Base-by-base conservation (phyloP, 2,888 invertebrate species). In the Lasioglossum oenotherae region DNA sequence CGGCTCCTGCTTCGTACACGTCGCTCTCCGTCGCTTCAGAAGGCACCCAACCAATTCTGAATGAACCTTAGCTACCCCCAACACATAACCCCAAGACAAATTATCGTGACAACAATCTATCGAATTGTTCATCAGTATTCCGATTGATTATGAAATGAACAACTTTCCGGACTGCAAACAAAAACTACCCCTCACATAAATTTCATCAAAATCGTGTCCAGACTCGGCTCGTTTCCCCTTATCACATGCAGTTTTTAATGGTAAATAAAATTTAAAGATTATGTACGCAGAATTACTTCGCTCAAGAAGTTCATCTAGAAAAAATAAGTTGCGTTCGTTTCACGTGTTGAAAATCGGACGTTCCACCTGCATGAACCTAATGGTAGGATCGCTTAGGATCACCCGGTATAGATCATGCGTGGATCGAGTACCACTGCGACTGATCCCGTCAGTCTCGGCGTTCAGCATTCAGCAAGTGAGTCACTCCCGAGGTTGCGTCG, bases 401-500 rank as follows among this genome's bases (percentile, higher is more conserved):
- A 38, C 69, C 23, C n/a, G 31, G 64, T 64, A 77, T 12, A 41
- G 67, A 82, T 16, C 16, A n/a, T 19, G 69, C 69, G 38, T 60
- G 82, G 67, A 67, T 81, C 84, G 91, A 90, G 91, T 75, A 83
- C 76, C 91, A 91, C 88, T 89, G 91, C 74, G 27, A 77, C 78
- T 80, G 87, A 88, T 88, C 81, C 87, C 75, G 84, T 84, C 85
- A 84, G 84, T 82, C 82, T 88, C 79, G 82, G 81, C 78, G 80
- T 90, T 85, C 84, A 84, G 74, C 82, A 86, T 86, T 90, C 88
- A 82, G 81, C 91, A 86, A 88, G 87, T 91, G 91, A 91, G 87
- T 91, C 91, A 91, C 85, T 86, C 82, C 71, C 81, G 88, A 89
- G 86, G 85, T 88, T 83, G 77, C 81, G 82, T 88, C 84, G 84